A percentile compares a stretch with the other conserved stretches of the same genome.
Conservation (phyloP, 2,797 vertebrate species). For the Parotocinclus haroldoi region DNA sequence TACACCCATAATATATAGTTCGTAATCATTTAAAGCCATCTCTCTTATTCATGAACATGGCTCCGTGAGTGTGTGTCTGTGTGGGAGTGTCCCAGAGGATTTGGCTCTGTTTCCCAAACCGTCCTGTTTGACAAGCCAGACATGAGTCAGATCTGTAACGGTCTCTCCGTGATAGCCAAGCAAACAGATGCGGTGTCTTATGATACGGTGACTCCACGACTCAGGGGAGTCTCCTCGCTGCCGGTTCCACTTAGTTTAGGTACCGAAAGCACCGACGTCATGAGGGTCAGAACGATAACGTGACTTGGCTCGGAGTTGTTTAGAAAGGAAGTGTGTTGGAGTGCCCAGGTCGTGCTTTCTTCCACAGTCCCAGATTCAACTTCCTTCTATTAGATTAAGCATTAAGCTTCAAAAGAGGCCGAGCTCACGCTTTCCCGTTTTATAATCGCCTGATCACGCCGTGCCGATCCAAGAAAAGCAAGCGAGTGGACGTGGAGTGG, state of each 20-base stretch:
- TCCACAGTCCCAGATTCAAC: slow-evolving; percentile 39
- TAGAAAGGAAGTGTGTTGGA: no score
- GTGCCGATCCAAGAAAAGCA: no score
- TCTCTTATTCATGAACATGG: no score
- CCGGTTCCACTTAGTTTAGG: no score
- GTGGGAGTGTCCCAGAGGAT: slow-evolving; percentile 3
- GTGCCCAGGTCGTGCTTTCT: slow-evolving; percentile 11
- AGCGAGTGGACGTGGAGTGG: no score
- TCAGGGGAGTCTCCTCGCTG: no score
- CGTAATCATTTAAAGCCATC: no score
- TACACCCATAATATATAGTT: no score
- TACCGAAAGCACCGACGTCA: neutral
- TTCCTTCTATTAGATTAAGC: slow-evolving; percentile 21
- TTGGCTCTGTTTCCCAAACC: slow-evolving; percentile 16
- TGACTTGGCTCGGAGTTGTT: no score
- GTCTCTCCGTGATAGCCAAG: slow-evolving; percentile 4
- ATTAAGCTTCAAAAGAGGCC: no score
- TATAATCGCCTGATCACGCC: no score
- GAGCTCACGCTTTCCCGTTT: no score
- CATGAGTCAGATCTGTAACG: slow-evolving; percentile 26
- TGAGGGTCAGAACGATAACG: neutral
- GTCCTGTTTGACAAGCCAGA: slow-evolving; percentile 23
- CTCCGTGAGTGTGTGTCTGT: neutral
- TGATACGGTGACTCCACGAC: slow-evolving; percentile 5
- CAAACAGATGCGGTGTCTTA: neutral